Base-by-base conservation (phyloP, 2,888 invertebrate genomes). In the Phragmatobia fuliginosa region DNA sequence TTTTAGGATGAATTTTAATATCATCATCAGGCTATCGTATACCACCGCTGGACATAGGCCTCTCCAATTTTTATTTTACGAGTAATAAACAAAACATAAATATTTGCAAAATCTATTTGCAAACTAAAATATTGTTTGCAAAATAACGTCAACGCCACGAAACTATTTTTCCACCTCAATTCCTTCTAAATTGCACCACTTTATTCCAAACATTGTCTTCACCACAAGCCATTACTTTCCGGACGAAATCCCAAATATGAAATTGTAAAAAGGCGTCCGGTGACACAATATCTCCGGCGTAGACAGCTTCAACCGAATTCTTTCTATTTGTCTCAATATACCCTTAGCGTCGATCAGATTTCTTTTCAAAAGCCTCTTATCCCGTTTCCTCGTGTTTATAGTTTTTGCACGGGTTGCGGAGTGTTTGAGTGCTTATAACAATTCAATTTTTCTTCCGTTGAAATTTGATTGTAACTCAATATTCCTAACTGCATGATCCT, bases 281-380 rank as follows among this genome's bases (percentile, higher is more conserved):
- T 72, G 75, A 63, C 72, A 73, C 75, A 77, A 82, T 83, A 80
- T 79, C 75, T 78, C 32, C 68, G 62, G 71, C 71, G 67, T 75
- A 73, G 83, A 76, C 80, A 80, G 84, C 77, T 81, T 83, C 76
- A 77, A 75, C 83, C 80, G 85, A 86, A 88, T 90, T 87, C 87
- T 78, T 83, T 79, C 77, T 85, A 83, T 84, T 87, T 89, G 90
- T 88, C 85, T 86, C 87, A 80, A 83, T 86, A 84, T 84, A 86
- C 84, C 82, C 83, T 82, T 82, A 79, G 84, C 84, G 85, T 89
- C 84, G 83, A 86, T 85, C 86, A 88, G 88, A 87, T 86, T 87
- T 83, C 75, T 77, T 80, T 68, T 77, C 69, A 77, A 85, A 88
- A 88, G 88, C 89, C 84, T 86, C 87, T 89, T 88, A 90, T 85